phyloP scores from a whole-genome alignment of 2,113 vertebrate species.

The Lynx canadensis region DNA sequence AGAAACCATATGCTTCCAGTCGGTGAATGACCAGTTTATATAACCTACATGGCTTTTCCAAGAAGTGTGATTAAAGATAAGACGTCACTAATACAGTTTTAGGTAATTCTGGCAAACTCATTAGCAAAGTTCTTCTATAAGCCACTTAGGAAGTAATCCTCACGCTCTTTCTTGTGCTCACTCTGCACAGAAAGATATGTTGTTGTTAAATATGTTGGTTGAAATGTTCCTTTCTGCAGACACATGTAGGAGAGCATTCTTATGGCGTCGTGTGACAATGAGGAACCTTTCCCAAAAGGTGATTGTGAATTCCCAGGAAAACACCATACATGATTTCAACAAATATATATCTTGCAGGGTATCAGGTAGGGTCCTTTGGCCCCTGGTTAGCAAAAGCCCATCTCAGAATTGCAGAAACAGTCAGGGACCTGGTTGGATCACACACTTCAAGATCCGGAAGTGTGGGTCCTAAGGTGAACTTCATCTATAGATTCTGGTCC shows the following conservation, averaged over 20 bases:
- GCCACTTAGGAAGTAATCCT: neutral
- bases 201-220: neutral
- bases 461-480: fast-evolving
- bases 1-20: constrained; percentile 20
- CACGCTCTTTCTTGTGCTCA: neutral
- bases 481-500: fast-evolving
- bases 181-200: neutral
- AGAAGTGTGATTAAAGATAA: constrained; percentile 29
- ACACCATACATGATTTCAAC: neutral
- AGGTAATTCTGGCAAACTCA: neutral
- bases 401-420: neutral
- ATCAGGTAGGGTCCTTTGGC: neutral
- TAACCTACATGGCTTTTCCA: neutral
- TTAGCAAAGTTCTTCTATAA: neutral
- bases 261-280: neutral
- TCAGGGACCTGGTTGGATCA: neutral
- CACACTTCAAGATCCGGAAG: fast-evolving
- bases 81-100: neutral
- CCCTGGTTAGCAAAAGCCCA: neutral
- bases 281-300: neutral
- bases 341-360: neutral
- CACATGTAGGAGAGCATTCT: neutral
- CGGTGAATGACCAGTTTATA: neutral
- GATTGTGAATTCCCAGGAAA: neutral
- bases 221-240: neutral